Evolutionary conservation across 2,113 vertebrate species (phyloP).

Genomic region (Neodontobutis hainanensis): DNA sequence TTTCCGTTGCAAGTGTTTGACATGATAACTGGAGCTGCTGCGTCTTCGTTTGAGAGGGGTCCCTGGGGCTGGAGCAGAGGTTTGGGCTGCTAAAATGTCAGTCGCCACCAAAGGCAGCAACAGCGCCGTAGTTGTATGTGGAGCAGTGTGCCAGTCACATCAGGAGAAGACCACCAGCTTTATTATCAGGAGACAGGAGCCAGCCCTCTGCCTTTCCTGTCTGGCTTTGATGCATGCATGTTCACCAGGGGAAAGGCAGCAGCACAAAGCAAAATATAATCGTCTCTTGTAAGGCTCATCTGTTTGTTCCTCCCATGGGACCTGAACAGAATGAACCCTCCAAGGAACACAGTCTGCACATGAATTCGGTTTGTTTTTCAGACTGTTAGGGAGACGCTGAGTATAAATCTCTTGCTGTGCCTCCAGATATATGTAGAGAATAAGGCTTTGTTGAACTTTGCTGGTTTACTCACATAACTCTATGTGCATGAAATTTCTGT

Average conservation of each 20-base stretch:
- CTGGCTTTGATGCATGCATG: constrained; percentile 38
- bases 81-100: constrained; percentile 37
- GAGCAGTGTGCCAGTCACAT: constrained; percentile 18
- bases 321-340: constrained; percentile 18
- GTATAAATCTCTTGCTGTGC: neutral
- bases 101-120: constrained; percentile 7
- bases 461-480: constrained; percentile 12
- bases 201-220: neutral
- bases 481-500: constrained; percentile 19
- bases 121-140: constrained; percentile 18
- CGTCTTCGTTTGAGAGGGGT: constrained; percentile 25
- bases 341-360: constrained; percentile 32
- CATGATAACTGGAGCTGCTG: constrained; percentile 43
- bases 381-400: constrained; percentile 2
- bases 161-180: constrained; percentile 41
- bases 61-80: constrained; percentile 22
- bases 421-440: constrained; percentile 48
- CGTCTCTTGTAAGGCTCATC: constrained; percentile 35
- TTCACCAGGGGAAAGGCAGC: constrained; percentile 13
- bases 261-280: constrained; percentile 16
- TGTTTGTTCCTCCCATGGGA: constrained; percentile 60
- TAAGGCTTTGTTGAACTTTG: constrained; percentile 54
- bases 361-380: constrained; percentile 52
- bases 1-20: constrained; percentile 38
- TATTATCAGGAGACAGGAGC: constrained; percentile 28